phyloP scores from a whole-genome alignment of 1,140 invertebrate genomes.

The Diachasmimorpha longicaudata region DNA sequence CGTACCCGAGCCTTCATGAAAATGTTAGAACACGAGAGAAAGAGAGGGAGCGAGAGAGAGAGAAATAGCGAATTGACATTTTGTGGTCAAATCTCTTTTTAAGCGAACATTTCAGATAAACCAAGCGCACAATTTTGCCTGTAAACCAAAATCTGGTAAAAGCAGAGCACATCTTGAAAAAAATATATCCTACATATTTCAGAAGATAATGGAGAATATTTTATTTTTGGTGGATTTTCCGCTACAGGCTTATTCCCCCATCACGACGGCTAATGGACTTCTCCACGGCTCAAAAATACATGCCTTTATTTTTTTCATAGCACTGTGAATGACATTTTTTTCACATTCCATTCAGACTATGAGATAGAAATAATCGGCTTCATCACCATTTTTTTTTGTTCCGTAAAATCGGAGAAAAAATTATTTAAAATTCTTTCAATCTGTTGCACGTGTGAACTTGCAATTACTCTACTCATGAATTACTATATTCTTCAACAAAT shows the following conservation, averaged over 20 bases:
- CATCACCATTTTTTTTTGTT: no score
- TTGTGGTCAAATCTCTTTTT: slow-evolving; percentile 1
- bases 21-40: slow-evolving; percentile 19
- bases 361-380: not conserved
- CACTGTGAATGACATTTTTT: not conserved
- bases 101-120: not conserved
- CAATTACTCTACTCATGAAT: not conserved
- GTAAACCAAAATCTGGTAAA: not conserved
- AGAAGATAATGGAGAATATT: not conserved
- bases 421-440: not conserved
- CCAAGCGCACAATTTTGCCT: not conserved
- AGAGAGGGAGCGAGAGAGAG: not conserved
- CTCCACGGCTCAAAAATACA: not conserved
- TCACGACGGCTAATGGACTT: not conserved
- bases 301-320: slow-evolving; percentile 16
- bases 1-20: slow-evolving; percentile 23
- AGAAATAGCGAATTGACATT: not conserved
- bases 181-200: not conserved
- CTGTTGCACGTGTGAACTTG: not conserved
- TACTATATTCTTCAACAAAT: not conserved
- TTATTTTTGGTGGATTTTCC: not conserved
- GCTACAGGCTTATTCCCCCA: not conserved
- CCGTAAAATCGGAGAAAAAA: no score
- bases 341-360: not conserved
- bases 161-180: not conserved